Base-by-base conservation (phyloP, 2,113 vertebrate species). In the Coreoperca whiteheadi region DNA sequence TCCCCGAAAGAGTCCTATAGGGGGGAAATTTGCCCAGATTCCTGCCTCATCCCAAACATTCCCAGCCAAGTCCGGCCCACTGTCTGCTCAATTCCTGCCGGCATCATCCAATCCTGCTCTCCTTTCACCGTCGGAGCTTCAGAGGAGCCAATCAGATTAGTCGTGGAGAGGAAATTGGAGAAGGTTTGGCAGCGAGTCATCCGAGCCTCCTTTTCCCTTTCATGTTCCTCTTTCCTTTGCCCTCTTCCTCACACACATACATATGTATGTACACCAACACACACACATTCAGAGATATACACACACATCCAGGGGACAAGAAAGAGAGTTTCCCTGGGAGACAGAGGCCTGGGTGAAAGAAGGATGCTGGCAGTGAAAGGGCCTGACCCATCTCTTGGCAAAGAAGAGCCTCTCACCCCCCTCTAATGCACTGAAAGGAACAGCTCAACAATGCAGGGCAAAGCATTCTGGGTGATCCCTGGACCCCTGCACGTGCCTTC, bases 401-500 rank as follows among this genome's bases (percentile, higher is more conserved):
- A 18, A 63, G 82, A 30, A 54, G 89, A 87, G 82, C 87, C 93
- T 92, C 91, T 91, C 89, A 83, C 83, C 89, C 87, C 85, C 90
- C 87, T 91, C 89, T 70, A 84, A 89, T 92, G 91, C 87, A 71
- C 79, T 94, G 92, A 95, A 95, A 94, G 88, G 91, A 94, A 84
- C 74, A 79, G 77, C 88, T 68, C 66, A 77, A 95, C 95, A 94
- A 95, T 93, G 82, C 82, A 68, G 91, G 92, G 93, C 92, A 93
- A 94, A 93, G 93, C 92, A 94, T 94, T 94, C 93, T 92, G 92
- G 90, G 88, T 94, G 93, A 94, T 93, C 95, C 92, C 91, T 92
- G 94, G 93, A 94, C 94, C 94, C 93, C 92, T 94, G 91, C 95
- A 95, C 94, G 95, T 94, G 95, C 92, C 94, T 90, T 87, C 88